Evolutionary conservation across 2,113 vertebrate genomes (phyloP).

Genomic region (Pleuronectes platessa): DNA sequence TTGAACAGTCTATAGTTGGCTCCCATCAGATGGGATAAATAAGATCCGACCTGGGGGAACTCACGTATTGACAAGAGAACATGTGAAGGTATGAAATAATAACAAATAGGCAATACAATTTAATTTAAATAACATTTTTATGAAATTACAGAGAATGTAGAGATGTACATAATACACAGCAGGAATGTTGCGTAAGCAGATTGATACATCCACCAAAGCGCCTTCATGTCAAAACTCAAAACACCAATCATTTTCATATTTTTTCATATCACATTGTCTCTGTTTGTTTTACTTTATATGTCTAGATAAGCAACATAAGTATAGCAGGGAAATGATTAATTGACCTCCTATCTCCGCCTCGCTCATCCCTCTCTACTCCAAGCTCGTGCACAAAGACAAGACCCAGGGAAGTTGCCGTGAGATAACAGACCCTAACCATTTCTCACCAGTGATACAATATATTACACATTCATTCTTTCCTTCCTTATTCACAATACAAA

Average conservation of each 20-base stretch:
- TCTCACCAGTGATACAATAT: neutral
- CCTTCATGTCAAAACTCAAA: neutral
- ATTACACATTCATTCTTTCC: neutral
- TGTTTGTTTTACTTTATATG: slow-evolving; percentile 19
- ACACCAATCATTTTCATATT: slow-evolving; percentile 13
- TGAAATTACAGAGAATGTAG: too few relatives aligned
- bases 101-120: too few relatives aligned
- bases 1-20: too few relatives aligned
- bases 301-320: slow-evolving; percentile 8
- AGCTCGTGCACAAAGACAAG: too few relatives aligned
- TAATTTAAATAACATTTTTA: too few relatives aligned
- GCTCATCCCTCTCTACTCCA: slow-evolving; percentile 12
- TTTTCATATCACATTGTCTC: neutral
- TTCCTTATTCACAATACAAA: neutral
- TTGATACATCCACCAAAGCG: slow-evolving; percentile 5
- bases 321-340: slow-evolving; percentile 8
- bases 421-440: slow-evolving; percentile 22
- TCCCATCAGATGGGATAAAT: too few relatives aligned
- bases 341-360: slow-evolving; percentile 17
- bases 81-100: too few relatives aligned
- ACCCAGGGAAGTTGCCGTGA: neutral
- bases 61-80: too few relatives aligned
- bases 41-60: too few relatives aligned
- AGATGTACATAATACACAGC: too few relatives aligned
- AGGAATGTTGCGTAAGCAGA: neutral